These are phyloP conservation scores for Sphenopsis melanotis DNA, from an alignment of 2,797 vertebrate genomes.

Conservation along the genomic window DNA sequence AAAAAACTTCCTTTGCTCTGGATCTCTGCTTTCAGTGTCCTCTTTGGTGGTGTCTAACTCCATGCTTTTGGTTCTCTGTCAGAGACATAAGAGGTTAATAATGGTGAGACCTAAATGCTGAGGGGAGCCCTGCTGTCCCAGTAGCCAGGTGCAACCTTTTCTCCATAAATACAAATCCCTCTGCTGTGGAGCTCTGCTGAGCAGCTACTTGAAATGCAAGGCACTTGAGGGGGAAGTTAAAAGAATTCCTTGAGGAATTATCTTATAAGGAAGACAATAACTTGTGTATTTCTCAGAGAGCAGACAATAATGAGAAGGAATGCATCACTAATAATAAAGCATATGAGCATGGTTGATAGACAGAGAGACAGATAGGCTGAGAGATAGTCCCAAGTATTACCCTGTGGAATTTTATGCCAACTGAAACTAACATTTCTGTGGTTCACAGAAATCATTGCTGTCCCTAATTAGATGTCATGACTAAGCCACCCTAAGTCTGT, in stretches of 20 bases:
- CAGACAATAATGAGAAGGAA: background rate
- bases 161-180: background rate
- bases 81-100: background rate
- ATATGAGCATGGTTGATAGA: background rate
- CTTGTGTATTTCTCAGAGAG: background rate
- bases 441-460: slow-evolving; percentile 34
- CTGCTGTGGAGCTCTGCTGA: background rate
- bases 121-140: background rate
- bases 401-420: slow-evolving; percentile 33
- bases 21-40: background rate
- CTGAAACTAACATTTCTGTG: slow-evolving; percentile 14
- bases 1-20: background rate
- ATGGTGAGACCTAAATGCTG: background rate
- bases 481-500: slow-evolving; percentile 16
- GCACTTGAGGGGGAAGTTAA: background rate
- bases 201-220: background rate
- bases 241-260: slow-evolving; percentile 5
- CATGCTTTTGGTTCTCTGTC: background rate
- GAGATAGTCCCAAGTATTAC: background rate
- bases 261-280: background rate
- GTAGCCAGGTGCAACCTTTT: background rate
- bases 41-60: background rate
- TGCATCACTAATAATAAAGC: background rate
- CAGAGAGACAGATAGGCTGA: slow-evolving; percentile 37
- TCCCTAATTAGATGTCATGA: slow-evolving; percentile 39